Base-by-base conservation (phyloP, 2,113 vertebrate genomes). In the Oreochromis aureus region DNA sequence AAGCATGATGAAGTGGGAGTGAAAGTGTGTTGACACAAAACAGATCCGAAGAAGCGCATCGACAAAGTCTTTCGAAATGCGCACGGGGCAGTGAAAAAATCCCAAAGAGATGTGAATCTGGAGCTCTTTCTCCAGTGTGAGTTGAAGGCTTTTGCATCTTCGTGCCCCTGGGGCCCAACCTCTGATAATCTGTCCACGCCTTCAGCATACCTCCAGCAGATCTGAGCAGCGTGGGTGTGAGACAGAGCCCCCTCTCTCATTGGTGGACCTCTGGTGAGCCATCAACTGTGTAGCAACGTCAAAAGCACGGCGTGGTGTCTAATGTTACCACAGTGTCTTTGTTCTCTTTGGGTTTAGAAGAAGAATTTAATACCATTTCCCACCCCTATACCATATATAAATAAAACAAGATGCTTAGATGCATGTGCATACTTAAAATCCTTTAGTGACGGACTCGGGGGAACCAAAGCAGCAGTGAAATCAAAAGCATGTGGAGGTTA, bases 211-310 rank as follows among this genome's bases (percentile, higher is more conserved):
- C 44, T 41, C 22, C 55, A 15, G 82, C 51, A 36, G 27, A 44
- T 89, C 55, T 89, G 69, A 84, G 54, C 54, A 30, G 58, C 44
- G 44, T 90, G 88, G 92, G 94, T 81, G 94, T 95, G 92, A 81
- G 84, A 19, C 18, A 73, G 61, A 87, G 55, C 32, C 41, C 22
- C 44, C 2, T 22, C 10, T 91, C 78, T 79, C 61, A 95, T 94
- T 95, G 93, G 87, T 58, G 76, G 54, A 53, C 10, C 30, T 58
- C n/a, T 34, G 30, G 10, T 55, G 82, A 80, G 63, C 86, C 61
- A 18, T 76, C 44, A 83, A 34, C 79, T 89, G n/a, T 6, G 86
- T 87, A 82, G 61, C 69, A 73, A 59, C 5, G 12, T 18, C 56
- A 69, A 89, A 36, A 87, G 58, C 81, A 48, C 2, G 19, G 73